These are phyloP conservation scores for Pachyramphus minor DNA, from an alignment of 2,113 vertebrate genomes.

Conservation along the genomic window DNA sequence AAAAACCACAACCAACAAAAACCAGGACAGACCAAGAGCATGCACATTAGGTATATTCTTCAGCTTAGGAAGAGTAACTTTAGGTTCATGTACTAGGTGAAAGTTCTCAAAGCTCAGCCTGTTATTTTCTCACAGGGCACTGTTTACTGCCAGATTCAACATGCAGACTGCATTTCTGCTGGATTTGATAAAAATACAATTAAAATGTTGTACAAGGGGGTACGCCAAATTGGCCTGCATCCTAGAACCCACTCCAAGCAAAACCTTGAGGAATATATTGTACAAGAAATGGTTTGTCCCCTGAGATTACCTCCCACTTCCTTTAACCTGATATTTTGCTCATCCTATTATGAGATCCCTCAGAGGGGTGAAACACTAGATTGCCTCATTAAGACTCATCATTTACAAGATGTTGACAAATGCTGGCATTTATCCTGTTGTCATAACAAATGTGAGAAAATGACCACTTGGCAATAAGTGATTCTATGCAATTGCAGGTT, in stretches of 20 bases:
- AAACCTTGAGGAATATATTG: conserved; percentile 74
- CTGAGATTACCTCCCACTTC: conserved; percentile 71
- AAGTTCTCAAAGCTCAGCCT: conserved; percentile 40
- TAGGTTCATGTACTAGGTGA: not conserved
- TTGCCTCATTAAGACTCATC: conserved; percentile 82
- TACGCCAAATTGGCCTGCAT: conserved; percentile 73
- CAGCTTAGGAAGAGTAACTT: not conserved
- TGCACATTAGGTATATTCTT: not conserved
- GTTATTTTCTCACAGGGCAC: conserved; percentile 10
- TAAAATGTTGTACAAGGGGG: conserved; percentile 69
- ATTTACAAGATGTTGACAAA: conserved; percentile 84
- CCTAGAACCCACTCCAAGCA: conserved; percentile 74
- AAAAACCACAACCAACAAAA: not conserved
- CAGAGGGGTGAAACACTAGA: conserved; percentile 75
- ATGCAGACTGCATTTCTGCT: conserved; percentile 65
- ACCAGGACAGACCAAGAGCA: not conserved
- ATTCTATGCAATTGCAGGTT: conserved; percentile 53
- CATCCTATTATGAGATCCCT: conserved; percentile 77
- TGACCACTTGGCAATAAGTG: conserved; percentile 78
- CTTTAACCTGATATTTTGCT: conserved; percentile 78
- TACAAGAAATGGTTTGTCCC: conserved; percentile 64
- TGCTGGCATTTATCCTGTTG: conserved; percentile 80
- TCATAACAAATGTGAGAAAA: conserved; percentile 82
- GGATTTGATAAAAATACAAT: conserved; percentile 78
- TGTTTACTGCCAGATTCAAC: conserved; percentile 62